phyloP scores from a whole-genome alignment of 2,888 invertebrate genomes.

The Mimas tiliae region DNA sequence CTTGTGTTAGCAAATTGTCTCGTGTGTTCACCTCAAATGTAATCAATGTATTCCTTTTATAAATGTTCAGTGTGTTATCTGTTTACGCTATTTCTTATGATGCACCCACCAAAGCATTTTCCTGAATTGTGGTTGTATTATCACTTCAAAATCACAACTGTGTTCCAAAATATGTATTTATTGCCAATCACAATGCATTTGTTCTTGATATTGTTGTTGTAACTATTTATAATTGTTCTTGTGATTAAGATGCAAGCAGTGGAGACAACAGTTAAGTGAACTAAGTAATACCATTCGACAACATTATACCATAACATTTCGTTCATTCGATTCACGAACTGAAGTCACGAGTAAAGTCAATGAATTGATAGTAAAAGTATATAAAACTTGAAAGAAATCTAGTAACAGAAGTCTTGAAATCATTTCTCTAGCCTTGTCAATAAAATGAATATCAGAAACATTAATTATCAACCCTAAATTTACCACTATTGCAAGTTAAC shows the following conservation, averaged over 20 bases:
- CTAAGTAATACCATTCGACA: neutral
- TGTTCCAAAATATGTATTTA: neutral
- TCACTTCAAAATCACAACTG: neutral
- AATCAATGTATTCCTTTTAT: constrained; percentile 7
- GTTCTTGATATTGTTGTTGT: neutral
- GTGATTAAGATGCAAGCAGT: neutral
- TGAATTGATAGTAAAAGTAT: neutral
- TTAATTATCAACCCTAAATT: neutral
- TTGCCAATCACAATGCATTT: neutral
- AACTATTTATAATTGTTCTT: neutral
- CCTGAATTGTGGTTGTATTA: constrained; percentile 1
- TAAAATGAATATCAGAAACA: too few species aligned
- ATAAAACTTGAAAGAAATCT: neutral
- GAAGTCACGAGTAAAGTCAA: neutral
- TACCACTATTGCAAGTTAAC: neutral
- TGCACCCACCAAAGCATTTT: constrained; percentile 10
- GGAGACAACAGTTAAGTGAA: constrained; percentile 4
- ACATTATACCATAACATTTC: neutral
- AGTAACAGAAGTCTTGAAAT: neutral
- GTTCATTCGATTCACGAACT: neutral
- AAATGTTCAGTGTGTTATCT: neutral
- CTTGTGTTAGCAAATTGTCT: constrained; percentile 20
- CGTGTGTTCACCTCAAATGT: constrained; percentile 20
- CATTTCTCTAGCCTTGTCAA: too few species aligned
- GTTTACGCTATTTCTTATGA: constrained; percentile 2